These are phyloP conservation scores for Microcebus ravelobensis DNA, from an alignment of 2,113 vertebrate species.

Conservation along the genomic window DNA sequence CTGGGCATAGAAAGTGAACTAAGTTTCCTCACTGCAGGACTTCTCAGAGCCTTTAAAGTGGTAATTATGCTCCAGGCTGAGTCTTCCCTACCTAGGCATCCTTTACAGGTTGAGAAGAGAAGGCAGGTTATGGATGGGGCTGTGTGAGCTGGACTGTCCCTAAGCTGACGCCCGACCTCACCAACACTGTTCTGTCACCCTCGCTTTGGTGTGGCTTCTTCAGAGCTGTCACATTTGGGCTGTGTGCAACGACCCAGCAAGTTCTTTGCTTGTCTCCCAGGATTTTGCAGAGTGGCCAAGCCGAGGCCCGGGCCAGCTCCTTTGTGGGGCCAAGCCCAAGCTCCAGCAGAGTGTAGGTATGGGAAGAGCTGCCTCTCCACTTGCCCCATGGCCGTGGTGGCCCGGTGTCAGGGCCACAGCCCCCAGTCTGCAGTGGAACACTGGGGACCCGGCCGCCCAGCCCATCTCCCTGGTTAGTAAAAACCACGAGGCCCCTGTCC, in stretches of 20 bases:
- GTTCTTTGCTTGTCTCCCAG: not conserved
- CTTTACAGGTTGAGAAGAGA: not conserved
- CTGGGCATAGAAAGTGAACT: not conserved
- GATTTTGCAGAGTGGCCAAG: not conserved
- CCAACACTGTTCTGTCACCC: not conserved
- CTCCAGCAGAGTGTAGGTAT: not conserved
- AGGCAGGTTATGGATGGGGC: no score
- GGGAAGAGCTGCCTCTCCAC: not conserved
- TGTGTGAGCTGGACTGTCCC: not conserved
- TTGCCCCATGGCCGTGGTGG: not conserved
- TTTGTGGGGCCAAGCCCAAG: not conserved
- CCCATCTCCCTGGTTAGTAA: rapidly evolving
- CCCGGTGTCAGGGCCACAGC: not conserved
- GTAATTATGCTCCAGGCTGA: not conserved
- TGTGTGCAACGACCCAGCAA: not conserved
- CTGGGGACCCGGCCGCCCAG: not conserved
- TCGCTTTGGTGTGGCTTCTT: not conserved
- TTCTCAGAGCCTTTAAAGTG: not conserved
- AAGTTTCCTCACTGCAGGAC: not conserved
- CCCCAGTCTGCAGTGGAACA: no score
- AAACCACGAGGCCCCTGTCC: not conserved
- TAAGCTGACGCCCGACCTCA: rapidly evolving
- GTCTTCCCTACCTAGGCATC: no score
- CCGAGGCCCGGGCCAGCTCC: not conserved
- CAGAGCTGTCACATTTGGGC: not conserved